These are phyloP conservation scores for Epinephelus lanceolatus DNA, from an alignment of 2,113 vertebrate genomes.

Conservation along the genomic window DNA sequence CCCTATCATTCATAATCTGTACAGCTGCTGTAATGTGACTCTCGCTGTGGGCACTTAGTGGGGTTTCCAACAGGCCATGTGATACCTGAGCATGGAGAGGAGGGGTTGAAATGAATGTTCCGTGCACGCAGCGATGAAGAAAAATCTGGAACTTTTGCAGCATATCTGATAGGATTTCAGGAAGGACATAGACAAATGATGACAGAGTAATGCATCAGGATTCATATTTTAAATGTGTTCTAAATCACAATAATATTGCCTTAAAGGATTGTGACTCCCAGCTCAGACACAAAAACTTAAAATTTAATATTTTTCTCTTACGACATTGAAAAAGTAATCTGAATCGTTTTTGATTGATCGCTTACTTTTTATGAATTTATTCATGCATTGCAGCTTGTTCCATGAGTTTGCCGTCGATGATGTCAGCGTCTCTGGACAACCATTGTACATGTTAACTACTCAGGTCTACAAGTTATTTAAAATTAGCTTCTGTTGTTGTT, in stretches of 20 bases:
- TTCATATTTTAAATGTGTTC: neutral
- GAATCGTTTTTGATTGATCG: slow-evolving; percentile 14
- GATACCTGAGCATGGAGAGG: slow-evolving; percentile 58
- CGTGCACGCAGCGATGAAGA: slow-evolving; percentile 8
- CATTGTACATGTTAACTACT: slow-evolving; percentile 3
- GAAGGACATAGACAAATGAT: slow-evolving; percentile 6
- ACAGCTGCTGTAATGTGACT: slow-evolving; percentile 76
- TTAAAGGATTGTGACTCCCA: neutral
- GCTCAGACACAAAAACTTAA: neutral
- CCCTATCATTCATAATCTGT: slow-evolving; percentile 83
- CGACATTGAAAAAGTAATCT: neutral
- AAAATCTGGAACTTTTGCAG: neutral
- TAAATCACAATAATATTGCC: slow-evolving; percentile 1
- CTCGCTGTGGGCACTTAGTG: slow-evolving; percentile 72
- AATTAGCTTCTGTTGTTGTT: neutral
- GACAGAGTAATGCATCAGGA: slow-evolving; percentile 14
- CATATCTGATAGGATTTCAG: slow-evolving; percentile 17
- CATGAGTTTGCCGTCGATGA: neutral
- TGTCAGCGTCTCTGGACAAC: neutral
- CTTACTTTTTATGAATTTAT: slow-evolving; percentile 3
- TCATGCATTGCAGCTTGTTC: neutral
- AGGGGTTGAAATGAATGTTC: slow-evolving; percentile 51
- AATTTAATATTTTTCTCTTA: neutral
- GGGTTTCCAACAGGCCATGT: slow-evolving; percentile 59
- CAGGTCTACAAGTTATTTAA: neutral